Conservation (phyloP, 2,113 vertebrate genomes). For the Heteronetta atricapilla region DNA sequence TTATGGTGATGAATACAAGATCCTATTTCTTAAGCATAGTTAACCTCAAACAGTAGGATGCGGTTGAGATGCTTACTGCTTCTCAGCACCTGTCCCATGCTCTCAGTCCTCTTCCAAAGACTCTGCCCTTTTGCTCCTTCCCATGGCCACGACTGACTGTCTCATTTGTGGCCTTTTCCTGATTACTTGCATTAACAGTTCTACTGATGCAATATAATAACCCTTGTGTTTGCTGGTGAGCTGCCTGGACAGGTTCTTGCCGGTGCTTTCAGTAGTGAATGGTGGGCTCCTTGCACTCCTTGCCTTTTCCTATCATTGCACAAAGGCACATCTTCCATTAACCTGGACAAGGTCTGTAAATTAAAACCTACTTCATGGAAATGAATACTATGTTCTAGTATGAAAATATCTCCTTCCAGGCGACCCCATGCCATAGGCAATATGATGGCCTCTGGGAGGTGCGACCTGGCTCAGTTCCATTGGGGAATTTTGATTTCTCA, state of each 20-base stretch:
- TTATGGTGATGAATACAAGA: not conserved
- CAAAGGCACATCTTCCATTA: not conserved
- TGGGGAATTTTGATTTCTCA: not conserved
- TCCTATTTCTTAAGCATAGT: not conserved
- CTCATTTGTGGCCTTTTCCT: not conserved
- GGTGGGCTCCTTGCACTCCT: not conserved
- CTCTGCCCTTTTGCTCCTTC: not conserved
- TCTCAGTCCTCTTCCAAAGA: not conserved
- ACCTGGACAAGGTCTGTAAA: not conserved
- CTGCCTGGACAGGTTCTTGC: not conserved
- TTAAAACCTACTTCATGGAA: not conserved
- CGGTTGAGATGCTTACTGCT: not conserved
- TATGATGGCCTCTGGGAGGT: rapidly evolving
- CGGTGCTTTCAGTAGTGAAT: not conserved
- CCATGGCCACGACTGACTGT: not conserved
- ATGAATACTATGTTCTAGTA: not conserved
- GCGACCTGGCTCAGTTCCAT: not conserved
- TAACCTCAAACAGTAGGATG: not conserved
- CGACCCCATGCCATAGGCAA: not conserved
- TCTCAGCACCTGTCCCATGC: not conserved
- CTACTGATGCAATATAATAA: not conserved
- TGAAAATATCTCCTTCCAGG: not conserved
- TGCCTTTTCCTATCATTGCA: not conserved
- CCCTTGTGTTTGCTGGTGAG: not conserved
- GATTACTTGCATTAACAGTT: not conserved